Evolutionary conservation across 2,113 vertebrate species (phyloP), one percentile per base, ranked within the genome.

Genomic region (Neomonachus schauinslandi): DNA sequence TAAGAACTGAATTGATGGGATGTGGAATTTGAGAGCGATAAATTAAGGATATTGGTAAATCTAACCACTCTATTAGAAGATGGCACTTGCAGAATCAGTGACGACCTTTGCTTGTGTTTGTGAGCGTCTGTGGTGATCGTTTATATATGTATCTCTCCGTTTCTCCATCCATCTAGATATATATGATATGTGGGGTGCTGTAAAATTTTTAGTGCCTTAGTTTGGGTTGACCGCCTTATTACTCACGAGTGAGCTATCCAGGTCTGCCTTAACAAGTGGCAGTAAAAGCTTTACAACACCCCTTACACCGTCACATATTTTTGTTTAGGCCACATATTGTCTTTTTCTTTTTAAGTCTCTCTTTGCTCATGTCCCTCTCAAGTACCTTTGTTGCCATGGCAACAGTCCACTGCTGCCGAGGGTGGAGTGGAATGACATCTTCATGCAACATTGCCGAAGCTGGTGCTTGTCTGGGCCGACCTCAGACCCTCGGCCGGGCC

Each of bases 231-330:
- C 97, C 82, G 91, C 97, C 98, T 97, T 97, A 97, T 91, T 96
- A 83, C 98, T 96, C 98, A 97, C 97, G 82, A 97, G 98, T 92
- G 98, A 92, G 97, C 97, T 93, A 63, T 97, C 59, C 97, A 65
- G 98, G 97, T 97, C 98, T 97, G 97, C 97, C 97, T 92, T 98
- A 97, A 97, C 98, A 97, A 97, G 98, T 97, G 96, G 91, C 94
- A 95, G 8, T 98, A 97, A 98, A 97, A 97, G 91, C 95, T 98
- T 97, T 97, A 98, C 89, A 55, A 31, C 79, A 89, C 97, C 97
- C 98, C 91, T 96, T 76, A 84, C 97, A 42, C 96, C 49, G 0
- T 61, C 96, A 89, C 97, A 88, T 80, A 87, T 85, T 97, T 94
- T 97, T 96, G 97, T 97, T 97, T 96, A 95, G 97, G 93, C 96